Conservation (phyloP, 2,888 invertebrate genomes). For the Epirrhoe tristata region DNA sequence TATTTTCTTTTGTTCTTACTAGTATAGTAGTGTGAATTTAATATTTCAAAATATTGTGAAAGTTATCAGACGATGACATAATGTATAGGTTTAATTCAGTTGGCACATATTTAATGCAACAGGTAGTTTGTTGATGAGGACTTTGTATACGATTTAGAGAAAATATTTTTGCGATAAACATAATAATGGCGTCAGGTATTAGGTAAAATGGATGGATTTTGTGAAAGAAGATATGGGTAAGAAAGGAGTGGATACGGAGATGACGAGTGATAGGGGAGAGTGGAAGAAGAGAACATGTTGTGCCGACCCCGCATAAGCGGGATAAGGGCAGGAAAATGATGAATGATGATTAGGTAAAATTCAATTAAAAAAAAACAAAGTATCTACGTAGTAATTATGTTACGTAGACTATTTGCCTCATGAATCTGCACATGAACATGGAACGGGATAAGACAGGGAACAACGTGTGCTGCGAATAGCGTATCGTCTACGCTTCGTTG, state of each 20-base stretch:
- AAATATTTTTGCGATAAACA: not conserved
- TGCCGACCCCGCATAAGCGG: too few species aligned
- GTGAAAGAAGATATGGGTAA: too few species aligned
- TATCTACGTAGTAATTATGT: too few species aligned
- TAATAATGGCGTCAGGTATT: too few species aligned
- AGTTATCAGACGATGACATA: slow-evolving; percentile 61
- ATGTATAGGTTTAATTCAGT: slow-evolving; percentile 35
- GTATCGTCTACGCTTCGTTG: slow-evolving; percentile 71
- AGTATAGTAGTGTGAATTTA: slow-evolving; percentile 8
- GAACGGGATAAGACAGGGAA: slow-evolving; percentile 65
- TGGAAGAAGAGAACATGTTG: too few species aligned
- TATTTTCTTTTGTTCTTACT: slow-evolving; percentile 3
- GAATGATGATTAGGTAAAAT: too few species aligned
- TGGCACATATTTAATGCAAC: slow-evolving; percentile 21
- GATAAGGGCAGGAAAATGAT: too few species aligned
- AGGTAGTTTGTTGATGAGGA: slow-evolving; percentile 5
- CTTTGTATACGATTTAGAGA: not conserved
- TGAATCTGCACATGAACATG: slow-evolving; percentile 6
- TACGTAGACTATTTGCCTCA: not conserved
- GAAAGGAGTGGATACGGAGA: too few species aligned
- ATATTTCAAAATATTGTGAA: slow-evolving; percentile 55
- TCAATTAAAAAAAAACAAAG: too few species aligned
- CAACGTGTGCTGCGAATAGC: slow-evolving; percentile 56
- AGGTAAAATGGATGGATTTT: too few species aligned
- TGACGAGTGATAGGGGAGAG: too few species aligned